A percentile compares a stretch with the other conserved stretches of the same genome.
Conservation (phyloP, 2,888 invertebrate genomes). For the Epistrophe grossulariae region DNA sequence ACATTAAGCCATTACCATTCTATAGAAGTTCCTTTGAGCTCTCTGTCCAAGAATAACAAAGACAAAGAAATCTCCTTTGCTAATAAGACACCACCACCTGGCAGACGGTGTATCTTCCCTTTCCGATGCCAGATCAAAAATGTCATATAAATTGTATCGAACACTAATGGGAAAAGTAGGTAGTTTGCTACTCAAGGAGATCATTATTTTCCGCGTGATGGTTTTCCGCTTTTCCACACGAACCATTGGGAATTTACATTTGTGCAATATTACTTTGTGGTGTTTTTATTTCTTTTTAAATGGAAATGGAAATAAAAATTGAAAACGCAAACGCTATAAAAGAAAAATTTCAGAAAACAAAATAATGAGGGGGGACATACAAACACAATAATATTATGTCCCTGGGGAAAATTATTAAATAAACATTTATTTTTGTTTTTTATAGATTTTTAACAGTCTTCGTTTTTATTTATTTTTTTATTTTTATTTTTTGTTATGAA, state of each 20-base stretch:
- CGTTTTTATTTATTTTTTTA: too few species aligned
- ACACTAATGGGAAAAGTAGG: constrained; percentile 66
- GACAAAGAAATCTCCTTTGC: background rate
- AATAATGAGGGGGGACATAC: background rate
- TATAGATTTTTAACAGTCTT: constrained; percentile 43
- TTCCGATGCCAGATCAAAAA: constrained; percentile 55
- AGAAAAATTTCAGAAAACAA: background rate
- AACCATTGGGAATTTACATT: constrained; percentile 13
- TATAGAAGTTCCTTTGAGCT: constrained; percentile 54
- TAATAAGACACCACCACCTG: constrained; percentile 35
- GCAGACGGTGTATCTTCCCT: constrained; percentile 43
- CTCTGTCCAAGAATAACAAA: constrained; percentile 64
- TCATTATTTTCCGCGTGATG: constrained; percentile 54
- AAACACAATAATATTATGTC: background rate
- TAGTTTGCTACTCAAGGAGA: constrained; percentile 62
- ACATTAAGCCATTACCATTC: too few species aligned
- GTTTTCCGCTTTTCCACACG: constrained; percentile 55
- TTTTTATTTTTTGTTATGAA: background rate
- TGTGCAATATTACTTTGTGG: constrained; percentile 36
- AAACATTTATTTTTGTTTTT: constrained; percentile 57
- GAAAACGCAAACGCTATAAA: background rate
- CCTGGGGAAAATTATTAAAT: constrained; percentile 43
- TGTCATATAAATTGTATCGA: constrained; percentile 68
- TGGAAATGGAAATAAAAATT: background rate
- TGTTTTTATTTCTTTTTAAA: constrained; percentile 51